These are phyloP conservation scores for Artibeus jamaicensis DNA, from an alignment of 2,797 vertebrate species.

Conservation along the genomic window DNA sequence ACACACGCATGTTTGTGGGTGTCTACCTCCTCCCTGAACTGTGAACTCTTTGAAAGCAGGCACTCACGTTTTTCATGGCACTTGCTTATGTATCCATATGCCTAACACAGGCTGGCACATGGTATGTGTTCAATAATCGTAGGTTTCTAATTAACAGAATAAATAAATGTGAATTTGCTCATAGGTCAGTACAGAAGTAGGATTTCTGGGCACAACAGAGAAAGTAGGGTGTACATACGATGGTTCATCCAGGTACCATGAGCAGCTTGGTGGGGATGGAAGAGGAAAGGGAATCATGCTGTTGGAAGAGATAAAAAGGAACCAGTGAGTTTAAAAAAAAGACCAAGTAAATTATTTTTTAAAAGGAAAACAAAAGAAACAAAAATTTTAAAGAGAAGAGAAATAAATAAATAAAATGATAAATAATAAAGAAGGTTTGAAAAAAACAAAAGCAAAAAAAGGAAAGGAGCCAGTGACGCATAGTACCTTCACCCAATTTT, in stretches of 20 bases:
- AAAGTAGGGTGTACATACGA: neutral
- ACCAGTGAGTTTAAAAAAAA: neutral
- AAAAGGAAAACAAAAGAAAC: neutral
- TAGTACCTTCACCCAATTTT: slow-evolving; percentile 31
- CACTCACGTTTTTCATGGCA: neutral
- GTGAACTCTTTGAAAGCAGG: neutral
- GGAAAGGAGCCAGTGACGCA: neutral
- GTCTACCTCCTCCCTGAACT: neutral
- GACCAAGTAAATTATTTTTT: neutral
- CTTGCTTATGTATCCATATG: neutral
- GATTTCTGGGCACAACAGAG: neutral
- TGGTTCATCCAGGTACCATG: neutral
- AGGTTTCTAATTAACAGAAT: neutral
- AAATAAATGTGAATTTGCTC: neutral
- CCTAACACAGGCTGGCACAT: neutral
- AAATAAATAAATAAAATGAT: neutral
- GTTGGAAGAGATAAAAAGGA: neutral
- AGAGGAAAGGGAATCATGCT: neutral
- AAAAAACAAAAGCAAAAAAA: too few species aligned
- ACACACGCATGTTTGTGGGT: neutral
- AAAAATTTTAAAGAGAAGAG: neutral
- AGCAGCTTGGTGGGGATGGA: neutral
- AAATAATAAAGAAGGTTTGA: neutral
- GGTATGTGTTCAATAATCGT: neutral
- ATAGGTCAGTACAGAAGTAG: neutral